Evolutionary conservation across 2,797 vertebrate genomes (phyloP), one percentile per base, ranked within the genome.

Genomic region (Microcaecilia unicolor): DNA sequence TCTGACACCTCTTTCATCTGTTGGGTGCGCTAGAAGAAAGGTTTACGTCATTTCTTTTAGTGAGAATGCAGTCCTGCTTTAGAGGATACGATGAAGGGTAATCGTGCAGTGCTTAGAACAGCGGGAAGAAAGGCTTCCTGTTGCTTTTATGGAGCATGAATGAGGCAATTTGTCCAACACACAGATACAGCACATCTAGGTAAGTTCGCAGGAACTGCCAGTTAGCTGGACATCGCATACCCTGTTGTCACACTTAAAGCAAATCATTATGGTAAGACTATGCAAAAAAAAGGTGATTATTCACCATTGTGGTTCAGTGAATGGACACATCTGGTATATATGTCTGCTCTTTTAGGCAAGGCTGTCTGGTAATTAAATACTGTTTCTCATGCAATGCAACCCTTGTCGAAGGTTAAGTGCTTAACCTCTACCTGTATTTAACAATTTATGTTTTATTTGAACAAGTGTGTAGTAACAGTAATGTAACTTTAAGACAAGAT

Each of bases 171-270:
- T 55, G 44, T 42, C 51, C 58, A 51, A 61, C 41, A 61, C 58
- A 67, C 61, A 67, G 54, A 64, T 51, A 44, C 31, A 18, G 35
- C 17, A 14, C 57, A 61, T 61, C 48, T 43, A 37, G 40, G 32
- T 54, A 65, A 59, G 51, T 60, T 51, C 35, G 35, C 48, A 16
- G 40, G 55, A 59, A 51, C 53, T 48, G 48, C 50, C 58, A 63
- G 69, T 74, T 67, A 64, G 44, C 37, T 25, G 36, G 55, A 56
- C 40, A 48, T 29, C 26, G 51, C 15, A 25, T 13, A 43, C 61
- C 33, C 21, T 37, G 15, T 34, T 53, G 12, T 40, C 9, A 18
- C 46, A 59, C 31, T 54, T 65, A 34, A 48, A 44, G 61, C 34
- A 52, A 56, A 48, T 51, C 15, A 37, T 27, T 5, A 41, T 26